Base-by-base conservation (phyloP, 2,888 invertebrate species). In the Tachina lurida region DNA sequence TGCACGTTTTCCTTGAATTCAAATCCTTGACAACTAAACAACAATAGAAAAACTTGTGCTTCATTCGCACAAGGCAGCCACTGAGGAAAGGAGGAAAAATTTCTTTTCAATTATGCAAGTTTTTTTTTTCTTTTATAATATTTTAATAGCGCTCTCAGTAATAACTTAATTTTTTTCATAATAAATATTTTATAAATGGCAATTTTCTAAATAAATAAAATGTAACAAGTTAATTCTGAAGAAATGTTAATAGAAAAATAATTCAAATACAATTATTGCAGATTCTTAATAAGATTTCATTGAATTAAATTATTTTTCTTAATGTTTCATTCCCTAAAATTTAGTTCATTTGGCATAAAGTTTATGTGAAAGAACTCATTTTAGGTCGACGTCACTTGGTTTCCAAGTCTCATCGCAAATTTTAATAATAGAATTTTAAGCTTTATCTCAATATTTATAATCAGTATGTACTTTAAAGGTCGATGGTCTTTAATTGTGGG, bases 11-110 rank as follows among this genome's bases (percentile, higher is more conserved):
- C 74, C 81, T 81, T 68, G 74, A 17, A 75, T 56, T 8, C 22
- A 75, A 81, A 81, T 65, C 81, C 81, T 75, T 81, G 81, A 68
- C 68, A 74, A 81, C 68, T 41, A 60, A 67, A 65, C 15, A 65
- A 80, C 49, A 74, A 73, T 65, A 58, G 58, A 22, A 19, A 19
- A 12, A 13, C 12, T 47, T 15, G n/a, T 19, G 39, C 13, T 19
- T 58, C n/a, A n/a, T n/a, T n/a, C 31, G 8, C 4, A 15, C 12
- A 49, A 49, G 31, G 43, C n/a, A 22, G 58, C 19, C 45, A 17
- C 15, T 10, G 43, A 63, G 10, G 41, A 58, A 67, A 68, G 22
- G n/a, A 12, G 31, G 22, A 3, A 45, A 62, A 62, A 49, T 10
- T 22, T 68, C 70, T 43, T 43, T 70, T 17, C 54, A 70, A 70